Evolutionary conservation across 2,888 invertebrate genomes (phyloP).

Genomic region (Synergus laeviventris): DNA sequence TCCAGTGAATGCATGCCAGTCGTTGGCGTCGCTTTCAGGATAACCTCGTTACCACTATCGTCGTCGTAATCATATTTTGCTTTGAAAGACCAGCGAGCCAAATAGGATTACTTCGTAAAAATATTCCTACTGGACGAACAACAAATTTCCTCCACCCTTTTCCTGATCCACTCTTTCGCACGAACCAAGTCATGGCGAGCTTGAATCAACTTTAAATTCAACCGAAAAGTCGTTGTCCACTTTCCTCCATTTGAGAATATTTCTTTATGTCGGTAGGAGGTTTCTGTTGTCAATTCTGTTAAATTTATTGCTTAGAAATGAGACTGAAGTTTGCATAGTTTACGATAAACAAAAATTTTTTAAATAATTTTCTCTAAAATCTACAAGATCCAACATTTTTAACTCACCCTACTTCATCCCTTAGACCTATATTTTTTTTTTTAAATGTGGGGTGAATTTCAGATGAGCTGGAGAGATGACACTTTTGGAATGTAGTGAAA

Average conservation of each 20-base stretch:
- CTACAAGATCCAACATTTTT: too few species aligned
- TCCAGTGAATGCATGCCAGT: constrained; percentile 43
- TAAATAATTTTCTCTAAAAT: too few species aligned
- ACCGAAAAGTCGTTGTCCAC: not conserved
- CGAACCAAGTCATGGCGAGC: not conserved
- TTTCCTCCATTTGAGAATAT: not conserved
- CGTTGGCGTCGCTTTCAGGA: constrained; percentile 60
- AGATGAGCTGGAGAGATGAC: too few species aligned
- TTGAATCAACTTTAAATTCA: not conserved
- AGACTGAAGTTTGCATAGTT: too few species aligned
- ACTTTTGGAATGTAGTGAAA: too few species aligned
- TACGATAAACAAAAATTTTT: too few species aligned
- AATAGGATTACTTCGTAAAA: constrained; percentile 59
- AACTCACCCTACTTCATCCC: too few species aligned
- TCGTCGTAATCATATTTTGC: constrained; percentile 66
- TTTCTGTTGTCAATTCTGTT: too few species aligned
- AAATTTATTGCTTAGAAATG: too few species aligned
- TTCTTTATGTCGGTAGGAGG: too few species aligned
- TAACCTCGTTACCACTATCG: constrained; percentile 68
- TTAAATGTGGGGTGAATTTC: too few species aligned
- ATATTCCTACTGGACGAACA: not conserved
- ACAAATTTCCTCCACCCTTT: not conserved
- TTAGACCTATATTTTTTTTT: too few species aligned
- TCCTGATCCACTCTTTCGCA: not conserved
- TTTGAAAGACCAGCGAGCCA: constrained; percentile 60